These are phyloP conservation scores for Itoplectis maculator DNA, from an alignment of 2,888 invertebrate species.

Conservation along the genomic window DNA sequence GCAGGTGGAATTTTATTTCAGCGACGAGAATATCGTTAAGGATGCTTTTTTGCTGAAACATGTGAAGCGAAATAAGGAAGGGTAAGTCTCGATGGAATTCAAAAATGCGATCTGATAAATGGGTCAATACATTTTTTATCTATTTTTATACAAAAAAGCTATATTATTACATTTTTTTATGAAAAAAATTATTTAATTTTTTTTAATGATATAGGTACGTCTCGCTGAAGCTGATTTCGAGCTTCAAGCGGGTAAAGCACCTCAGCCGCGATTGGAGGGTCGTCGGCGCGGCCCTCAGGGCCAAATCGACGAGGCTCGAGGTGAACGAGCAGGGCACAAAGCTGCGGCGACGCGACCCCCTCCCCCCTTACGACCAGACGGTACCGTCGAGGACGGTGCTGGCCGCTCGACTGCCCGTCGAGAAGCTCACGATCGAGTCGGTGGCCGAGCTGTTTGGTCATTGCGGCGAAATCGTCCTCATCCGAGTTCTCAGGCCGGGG, in stretches of 20 bases:
- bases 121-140: too few relatives aligned
- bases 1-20: conserved; percentile 98
- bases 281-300: conserved; percentile 93
- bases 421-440: conserved; percentile 94
- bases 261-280: conserved; percentile 97
- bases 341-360: conserved; percentile 92
- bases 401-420: conserved; percentile 93
- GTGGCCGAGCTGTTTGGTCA: conserved; percentile 95
- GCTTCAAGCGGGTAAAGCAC: conserved; percentile 97
- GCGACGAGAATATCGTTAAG: conserved; percentile 97
- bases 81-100: too few relatives aligned
- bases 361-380: conserved; percentile 96
- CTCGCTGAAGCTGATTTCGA: conserved; percentile 96
- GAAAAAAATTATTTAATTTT: too few relatives aligned
- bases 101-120: too few relatives aligned
- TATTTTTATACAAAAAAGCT: too few relatives aligned
- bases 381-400: conserved; percentile 96
- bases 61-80: conserved; percentile 97
- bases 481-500: conserved; percentile 94
- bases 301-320: conserved; percentile 92
- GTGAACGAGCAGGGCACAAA: conserved; percentile 97
- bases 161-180: too few relatives aligned
- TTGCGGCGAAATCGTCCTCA: conserved; percentile 95
- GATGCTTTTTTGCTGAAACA: conserved; percentile 98
- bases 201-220: conserved; percentile 87